Base-by-base conservation (phyloP, 1,140 invertebrate genomes). In the Manduca sexta region DNA sequence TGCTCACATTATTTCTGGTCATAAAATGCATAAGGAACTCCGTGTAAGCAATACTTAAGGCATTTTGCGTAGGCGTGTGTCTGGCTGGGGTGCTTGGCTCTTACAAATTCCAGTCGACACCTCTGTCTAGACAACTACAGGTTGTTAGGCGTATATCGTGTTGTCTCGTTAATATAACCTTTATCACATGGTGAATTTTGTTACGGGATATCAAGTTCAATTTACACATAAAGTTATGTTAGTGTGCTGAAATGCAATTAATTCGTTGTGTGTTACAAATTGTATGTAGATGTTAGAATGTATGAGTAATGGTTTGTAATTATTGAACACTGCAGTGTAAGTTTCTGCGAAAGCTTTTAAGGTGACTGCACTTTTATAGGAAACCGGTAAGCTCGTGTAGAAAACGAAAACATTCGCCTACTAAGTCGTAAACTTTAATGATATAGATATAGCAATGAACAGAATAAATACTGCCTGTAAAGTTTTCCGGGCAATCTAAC, bases 331-430 rank as follows among this genome's bases (percentile, higher is more conserved):
- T 26, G 21, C 21, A 26, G 8, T 26, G 21, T 26, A 5, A 26
- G 21, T 26, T 26, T 26, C 21, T 8, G 1, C 21, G 52, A 60
- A 59, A 35, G 58, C 38, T 60, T 59, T 56, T 72, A 74, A 79
- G 79, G 75, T 79, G 72, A 81, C 74, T 83, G 79, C 74, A 77
- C 75, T 83, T 74, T 67, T 61, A 38, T 52, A 37, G 60, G 58
- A 60, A 71, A 68, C 50, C 74, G 62, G 45, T 56, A 15, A 16
- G 46, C 14, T 49, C 37, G 18, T 46, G 34, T 35, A 57, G 49
- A 58, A 71, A 76, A 77, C 62, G 49, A 58, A 71, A 76, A 77
- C 62, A 76, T 41, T 46, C 55, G 35, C 62, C 64, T 47, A 5
- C 64, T 45, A 60, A 64, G 54, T 45, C 56, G 57, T 52, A 56